Evolutionary conservation across 2,888 invertebrate species (phyloP).

Genomic region (Drosophila quinaria): DNA sequence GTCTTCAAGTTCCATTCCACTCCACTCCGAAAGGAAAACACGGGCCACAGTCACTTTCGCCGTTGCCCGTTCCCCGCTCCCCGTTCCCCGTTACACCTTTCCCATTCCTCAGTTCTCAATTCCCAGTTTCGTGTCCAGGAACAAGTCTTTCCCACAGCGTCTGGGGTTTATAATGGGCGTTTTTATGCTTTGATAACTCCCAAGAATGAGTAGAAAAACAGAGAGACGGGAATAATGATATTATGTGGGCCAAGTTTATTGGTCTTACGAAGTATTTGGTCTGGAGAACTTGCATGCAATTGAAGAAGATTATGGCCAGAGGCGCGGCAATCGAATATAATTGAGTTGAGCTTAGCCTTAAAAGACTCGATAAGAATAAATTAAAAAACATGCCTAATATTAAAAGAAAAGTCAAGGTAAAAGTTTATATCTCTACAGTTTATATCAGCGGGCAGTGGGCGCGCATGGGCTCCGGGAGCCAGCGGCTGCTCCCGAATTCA

Average conservation of each 20-base stretch:
- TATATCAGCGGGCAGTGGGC: no score
- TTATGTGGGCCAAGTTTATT: conserved; percentile 20
- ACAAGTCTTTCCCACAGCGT: conserved; percentile 63
- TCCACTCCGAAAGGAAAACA: conserved; percentile 4
- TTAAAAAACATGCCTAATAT: not conserved
- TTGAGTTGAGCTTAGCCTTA: not conserved
- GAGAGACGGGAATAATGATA: not conserved
- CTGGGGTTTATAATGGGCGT: conserved; percentile 68
- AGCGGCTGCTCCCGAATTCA: no score
- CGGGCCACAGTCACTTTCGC: conserved; percentile 4
- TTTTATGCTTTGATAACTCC: conserved; percentile 74
- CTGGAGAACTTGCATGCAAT: not conserved
- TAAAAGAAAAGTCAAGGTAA: not conserved
- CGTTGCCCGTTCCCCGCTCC: not conserved
- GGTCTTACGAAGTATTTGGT: not conserved
- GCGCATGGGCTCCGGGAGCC: no score
- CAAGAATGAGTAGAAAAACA: conserved; percentile 6
- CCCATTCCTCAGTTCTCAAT: not conserved
- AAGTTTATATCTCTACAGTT: not conserved
- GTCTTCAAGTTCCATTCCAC: conserved; percentile 16
- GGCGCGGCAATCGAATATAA: not conserved
- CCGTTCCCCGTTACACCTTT: not conserved
- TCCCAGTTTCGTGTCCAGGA: not conserved
- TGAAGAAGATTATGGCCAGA: not conserved
- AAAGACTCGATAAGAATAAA: not conserved